These are phyloP conservation scores for Busseola fusca DNA, from an alignment of 2,888 invertebrate genomes.

Conservation along the genomic window DNA sequence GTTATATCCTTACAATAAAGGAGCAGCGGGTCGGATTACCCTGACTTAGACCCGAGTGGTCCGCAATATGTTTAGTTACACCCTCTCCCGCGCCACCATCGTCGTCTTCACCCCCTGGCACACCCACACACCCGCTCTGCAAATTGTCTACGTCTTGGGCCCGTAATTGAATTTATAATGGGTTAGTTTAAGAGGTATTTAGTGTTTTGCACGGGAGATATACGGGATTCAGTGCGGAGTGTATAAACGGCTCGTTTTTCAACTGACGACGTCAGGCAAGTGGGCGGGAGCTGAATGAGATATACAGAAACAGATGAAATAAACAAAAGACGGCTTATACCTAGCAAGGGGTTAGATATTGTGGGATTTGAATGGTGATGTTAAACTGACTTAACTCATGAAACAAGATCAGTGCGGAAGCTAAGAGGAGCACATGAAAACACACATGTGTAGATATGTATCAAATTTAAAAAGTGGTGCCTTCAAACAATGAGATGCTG, in stretches of 20 bases:
- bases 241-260: constrained; percentile 56
- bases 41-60: constrained; percentile 74
- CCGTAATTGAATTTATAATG: constrained; percentile 88
- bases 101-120: constrained; percentile 42
- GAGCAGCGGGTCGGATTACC: constrained; percentile 78
- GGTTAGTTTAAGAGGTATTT: constrained; percentile 85
- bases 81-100: constrained; percentile 32
- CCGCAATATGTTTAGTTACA: constrained; percentile 82
- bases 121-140: constrained; percentile 69
- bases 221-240: constrained; percentile 51
- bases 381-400: neutral
- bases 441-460: neutral
- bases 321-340: constrained; percentile 20
- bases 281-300: constrained; percentile 6
- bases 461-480: neutral
- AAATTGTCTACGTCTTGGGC: constrained; percentile 83
- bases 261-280: constrained; percentile 31
- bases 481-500: neutral
- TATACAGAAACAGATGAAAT: constrained; percentile 1
- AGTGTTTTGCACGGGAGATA: constrained; percentile 73
- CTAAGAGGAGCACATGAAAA: neutral
- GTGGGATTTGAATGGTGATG: neutral
- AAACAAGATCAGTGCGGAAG: neutral
- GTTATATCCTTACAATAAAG: constrained; percentile 74
- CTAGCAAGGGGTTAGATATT: neutral